These are phyloP conservation scores for Pogonocichla stellata DNA, from an alignment of 2,113 vertebrate genomes.

Conservation along the genomic window DNA sequence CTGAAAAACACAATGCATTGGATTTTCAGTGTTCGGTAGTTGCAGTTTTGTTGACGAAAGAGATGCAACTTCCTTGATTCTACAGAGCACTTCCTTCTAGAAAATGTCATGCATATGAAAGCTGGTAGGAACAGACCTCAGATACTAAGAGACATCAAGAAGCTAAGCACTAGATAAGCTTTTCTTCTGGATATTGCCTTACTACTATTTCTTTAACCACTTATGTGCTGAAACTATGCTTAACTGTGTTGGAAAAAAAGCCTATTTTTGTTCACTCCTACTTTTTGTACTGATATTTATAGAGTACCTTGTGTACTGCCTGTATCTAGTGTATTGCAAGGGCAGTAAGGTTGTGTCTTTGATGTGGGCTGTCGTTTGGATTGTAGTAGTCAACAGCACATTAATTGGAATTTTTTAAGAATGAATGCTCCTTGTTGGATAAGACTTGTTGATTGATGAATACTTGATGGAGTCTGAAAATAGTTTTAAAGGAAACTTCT, in stretches of 20 bases:
- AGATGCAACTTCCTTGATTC: neutral
- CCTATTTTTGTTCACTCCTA: neutral
- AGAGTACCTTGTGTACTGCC: neutral
- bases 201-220: neutral
- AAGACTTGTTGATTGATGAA: neutral
- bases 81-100: neutral
- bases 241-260: neutral
- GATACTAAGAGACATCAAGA: neutral
- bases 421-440: neutral
- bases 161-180: neutral
- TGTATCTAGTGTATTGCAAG: neutral
- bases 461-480: neutral
- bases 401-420: neutral
- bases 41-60: neutral
- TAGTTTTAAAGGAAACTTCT: neutral
- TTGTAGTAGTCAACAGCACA: neutral
- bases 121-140: neutral
- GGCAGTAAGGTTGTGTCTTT: neutral
- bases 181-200: neutral
- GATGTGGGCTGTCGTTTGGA: neutral
- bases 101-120: neutral
- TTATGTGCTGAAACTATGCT: neutral
- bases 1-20: neutral
- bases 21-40: neutral
- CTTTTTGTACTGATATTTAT: neutral